These are phyloP conservation scores for Galeopterus variegatus DNA, from an alignment of 2,113 vertebrate genomes.

Conservation along the genomic window DNA sequence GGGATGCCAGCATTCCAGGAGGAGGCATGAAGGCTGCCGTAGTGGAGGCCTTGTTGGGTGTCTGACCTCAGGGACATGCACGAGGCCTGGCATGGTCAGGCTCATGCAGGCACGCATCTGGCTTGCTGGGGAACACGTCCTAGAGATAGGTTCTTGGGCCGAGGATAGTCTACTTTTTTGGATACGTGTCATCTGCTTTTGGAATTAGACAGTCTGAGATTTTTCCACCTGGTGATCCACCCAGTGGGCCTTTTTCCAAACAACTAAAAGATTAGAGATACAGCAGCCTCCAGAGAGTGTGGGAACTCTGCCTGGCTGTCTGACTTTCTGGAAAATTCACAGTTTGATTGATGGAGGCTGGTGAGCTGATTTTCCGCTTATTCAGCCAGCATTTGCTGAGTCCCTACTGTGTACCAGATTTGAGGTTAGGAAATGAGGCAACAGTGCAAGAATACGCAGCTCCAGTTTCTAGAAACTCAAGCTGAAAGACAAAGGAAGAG, in stretches of 20 bases:
- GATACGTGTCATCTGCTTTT: background rate
- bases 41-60: no score
- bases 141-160: background rate
- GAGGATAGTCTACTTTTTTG: background rate
- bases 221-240: background rate
- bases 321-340: background rate
- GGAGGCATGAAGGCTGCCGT: background rate
- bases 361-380: background rate
- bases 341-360: background rate
- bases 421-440: background rate
- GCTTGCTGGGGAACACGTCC: background rate
- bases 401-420: background rate
- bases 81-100: background rate
- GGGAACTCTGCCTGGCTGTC: background rate
- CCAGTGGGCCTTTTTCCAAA: background rate
- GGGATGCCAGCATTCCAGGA: background rate
- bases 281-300: background rate
- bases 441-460: fast-evolving
- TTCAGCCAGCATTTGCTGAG: background rate
- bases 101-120: background rate
- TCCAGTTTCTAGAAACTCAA: background rate
- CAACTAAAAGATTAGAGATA: background rate
- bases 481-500: background rate
- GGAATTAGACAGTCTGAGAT: background rate
- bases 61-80: background rate